A percentile compares a stretch with the other conserved stretches of the same genome.
Evolutionary conservation across 1,140 invertebrate species (phyloP).

Genomic region (Sinonovacula constricta): DNA sequence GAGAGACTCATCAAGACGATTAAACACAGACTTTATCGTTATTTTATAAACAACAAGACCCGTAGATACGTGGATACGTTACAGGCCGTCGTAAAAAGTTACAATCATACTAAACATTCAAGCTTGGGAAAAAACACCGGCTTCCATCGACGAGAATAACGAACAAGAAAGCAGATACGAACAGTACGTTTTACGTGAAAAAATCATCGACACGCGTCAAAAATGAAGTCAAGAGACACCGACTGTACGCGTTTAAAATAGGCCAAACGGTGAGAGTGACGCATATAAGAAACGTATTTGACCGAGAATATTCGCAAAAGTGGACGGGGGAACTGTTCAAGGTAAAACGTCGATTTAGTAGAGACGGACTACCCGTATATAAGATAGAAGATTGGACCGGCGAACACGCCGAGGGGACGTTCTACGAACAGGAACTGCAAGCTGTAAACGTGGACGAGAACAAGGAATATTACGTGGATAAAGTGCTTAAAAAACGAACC

Average conservation of each 20-base stretch:
- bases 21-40: constrained; percentile 21
- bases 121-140: neutral
- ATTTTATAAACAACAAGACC: constrained; percentile 7
- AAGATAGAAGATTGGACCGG: constrained; percentile 15
- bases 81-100: constrained; percentile 8
- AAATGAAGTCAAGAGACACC: constrained; percentile 18
- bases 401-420: constrained; percentile 12
- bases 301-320: constrained; percentile 12
- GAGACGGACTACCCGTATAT: constrained; percentile 25
- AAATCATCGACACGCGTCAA: constrained; percentile 6
- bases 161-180: neutral
- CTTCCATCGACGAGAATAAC: neutral
- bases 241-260: constrained; percentile 31
- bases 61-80: constrained; percentile 22
- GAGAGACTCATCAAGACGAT: constrained; percentile 45
- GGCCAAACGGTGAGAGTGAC: neutral
- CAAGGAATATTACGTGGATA: neutral
- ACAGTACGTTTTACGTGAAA: neutral
- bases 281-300: constrained; percentile 3
- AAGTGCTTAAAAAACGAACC: neutral
- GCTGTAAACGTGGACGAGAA: neutral
- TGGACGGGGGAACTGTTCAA: constrained; percentile 20
- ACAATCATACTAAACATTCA: constrained; percentile 29
- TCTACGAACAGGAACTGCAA: constrained; percentile 26
- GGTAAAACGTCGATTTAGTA: neutral